Conservation (phyloP, 1,140 invertebrate species). For the Drosophila punjabiensis region DNA sequence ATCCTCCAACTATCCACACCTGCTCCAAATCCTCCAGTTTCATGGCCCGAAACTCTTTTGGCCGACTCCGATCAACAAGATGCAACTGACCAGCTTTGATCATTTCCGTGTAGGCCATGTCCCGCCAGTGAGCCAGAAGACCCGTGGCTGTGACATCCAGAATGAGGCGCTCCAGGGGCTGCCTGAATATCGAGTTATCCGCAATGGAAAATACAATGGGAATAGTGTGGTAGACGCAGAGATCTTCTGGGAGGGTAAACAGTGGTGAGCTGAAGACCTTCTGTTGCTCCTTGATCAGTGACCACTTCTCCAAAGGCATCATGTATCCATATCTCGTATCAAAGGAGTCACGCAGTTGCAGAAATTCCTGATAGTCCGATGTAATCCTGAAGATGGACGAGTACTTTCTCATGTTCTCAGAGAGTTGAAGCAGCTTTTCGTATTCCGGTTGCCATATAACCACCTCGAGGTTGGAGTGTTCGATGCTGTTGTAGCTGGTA, state of each 20-base stretch:
- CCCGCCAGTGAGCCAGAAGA: slow-evolving; percentile 53
- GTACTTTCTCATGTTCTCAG: slow-evolving; percentile 37
- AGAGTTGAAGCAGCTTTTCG: slow-evolving; percentile 14
- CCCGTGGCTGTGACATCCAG: slow-evolving; percentile 57
- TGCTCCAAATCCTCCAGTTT: slow-evolving; percentile 54
- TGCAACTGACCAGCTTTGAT: slow-evolving; percentile 57
- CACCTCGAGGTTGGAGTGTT: slow-evolving; percentile 44
- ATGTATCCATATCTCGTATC: slow-evolving; percentile 67
- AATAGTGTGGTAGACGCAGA: slow-evolving; percentile 59
- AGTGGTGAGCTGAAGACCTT: slow-evolving; percentile 63
- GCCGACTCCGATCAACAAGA: slow-evolving; percentile 48
- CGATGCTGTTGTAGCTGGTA: slow-evolving; percentile 53
- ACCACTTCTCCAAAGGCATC: slow-evolving; percentile 67
- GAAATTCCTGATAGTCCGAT: slow-evolving; percentile 40
- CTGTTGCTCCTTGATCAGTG: slow-evolving; percentile 62
- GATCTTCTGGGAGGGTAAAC: slow-evolving; percentile 51
- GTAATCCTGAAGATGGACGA: slow-evolving; percentile 52
- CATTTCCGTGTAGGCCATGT: slow-evolving; percentile 62
- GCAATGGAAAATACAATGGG: slow-evolving; percentile 64
- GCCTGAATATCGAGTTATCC: slow-evolving; percentile 55
- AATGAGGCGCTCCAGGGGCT: slow-evolving; percentile 53
- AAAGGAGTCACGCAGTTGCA: slow-evolving; percentile 65
- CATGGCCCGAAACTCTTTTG: slow-evolving; percentile 62
- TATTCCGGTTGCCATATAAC: slow-evolving; percentile 64
- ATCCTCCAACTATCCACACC: slow-evolving; percentile 39